Evolutionary conservation across 2,797 vertebrate species (phyloP), one percentile per base, ranked within the genome.

Genomic region (Tolypeutes matacus): DNA sequence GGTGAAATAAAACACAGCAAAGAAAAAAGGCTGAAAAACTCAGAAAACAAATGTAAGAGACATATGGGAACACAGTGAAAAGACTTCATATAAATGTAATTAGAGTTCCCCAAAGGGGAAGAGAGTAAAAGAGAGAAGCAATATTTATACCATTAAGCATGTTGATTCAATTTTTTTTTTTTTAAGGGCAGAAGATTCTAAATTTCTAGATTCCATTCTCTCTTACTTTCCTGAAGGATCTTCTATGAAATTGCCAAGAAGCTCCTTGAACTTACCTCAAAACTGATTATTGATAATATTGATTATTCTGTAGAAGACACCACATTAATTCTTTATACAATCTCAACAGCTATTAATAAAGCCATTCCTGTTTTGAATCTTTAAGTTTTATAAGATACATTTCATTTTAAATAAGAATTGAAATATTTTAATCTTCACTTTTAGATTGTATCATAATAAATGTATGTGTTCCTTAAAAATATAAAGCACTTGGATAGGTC

Each of bases 371-470:
- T 39, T 73, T 31, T 58, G 75, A 85, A 49, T 76, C 65, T 89
- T 56, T 91, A 53, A 78, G 31, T 72, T 81, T 83, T 62, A 86
- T 46, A 89, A 84, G 53, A 34, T 81, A 39, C 9, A 46, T n/a
- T 95, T 89, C 36, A 75, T 34, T 89, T 73, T 83, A 65, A 89
- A 42, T 83, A 56, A 89, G 58, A 86, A 56, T 23, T 82, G 39
- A 56, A 53, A 78, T 64, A 42, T 73, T 77, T 93, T 64, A n/a
- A 67, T 73, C 80, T 89, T 89, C 31, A 95, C 29, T 69, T 89
- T 78, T 31, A 82, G 31, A 73, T 6, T 80, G 21, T 78, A 31
- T 81, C 73, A 80, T 14, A 14, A 91, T 76, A 56, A 56, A 56
- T 21, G 21, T 5, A 53, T 53, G 5, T 53, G 51, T 53, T 53